Base-by-base conservation (phyloP, 53 echinoderm and acorn worm species). In the Holothuria scabra region DNA sequence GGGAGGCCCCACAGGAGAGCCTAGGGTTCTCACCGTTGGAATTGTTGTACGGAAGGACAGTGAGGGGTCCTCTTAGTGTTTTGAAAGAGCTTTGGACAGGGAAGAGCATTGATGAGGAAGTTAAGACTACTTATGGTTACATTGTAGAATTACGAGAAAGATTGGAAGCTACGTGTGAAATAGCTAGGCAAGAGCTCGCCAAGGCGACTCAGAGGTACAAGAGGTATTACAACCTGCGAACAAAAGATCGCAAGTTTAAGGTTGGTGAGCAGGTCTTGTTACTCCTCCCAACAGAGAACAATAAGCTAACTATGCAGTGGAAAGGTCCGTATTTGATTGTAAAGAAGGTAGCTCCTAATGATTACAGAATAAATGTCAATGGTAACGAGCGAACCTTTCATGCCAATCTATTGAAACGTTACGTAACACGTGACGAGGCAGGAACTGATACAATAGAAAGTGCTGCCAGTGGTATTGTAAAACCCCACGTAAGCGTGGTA, bases 1-100 rank as follows among this genome's bases (percentile, higher is more conserved):
- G 89, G 13, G 88, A 88, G 32, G 84, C 59, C 1, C 88, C 88
- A 4, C 86, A 86, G 4, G 86, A 86, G 60, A 86, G 78, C 32
- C 25, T 46, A 7, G 71, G 83, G 23, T 83, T 84, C 46, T 83
- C 88, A 22, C 88, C 88, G 18, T 88, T 88, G 24, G 88, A 88
- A 12, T 58, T 88, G 8, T 60, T 87, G 20, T 81, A 66, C 34
- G 79, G 86, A 26, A 13, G 62, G 3, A 25, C 31, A 23, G 62
- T 86, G 14, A 24, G 68, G 63, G 82, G 87, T 18, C 87, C 87
- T 12, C 80, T 87, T 60, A 67, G 56, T 28, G 66, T 87, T 6
- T 82, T 87, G 20, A 66, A 38, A 21, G 86, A 86, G 23, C 37
- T 86, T 19, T 86, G 86, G 86, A 81, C 86, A 14, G 81, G 12